These are phyloP conservation scores for Hippocampus zosterae DNA, from an alignment of 2,113 vertebrate species.

Conservation along the genomic window DNA sequence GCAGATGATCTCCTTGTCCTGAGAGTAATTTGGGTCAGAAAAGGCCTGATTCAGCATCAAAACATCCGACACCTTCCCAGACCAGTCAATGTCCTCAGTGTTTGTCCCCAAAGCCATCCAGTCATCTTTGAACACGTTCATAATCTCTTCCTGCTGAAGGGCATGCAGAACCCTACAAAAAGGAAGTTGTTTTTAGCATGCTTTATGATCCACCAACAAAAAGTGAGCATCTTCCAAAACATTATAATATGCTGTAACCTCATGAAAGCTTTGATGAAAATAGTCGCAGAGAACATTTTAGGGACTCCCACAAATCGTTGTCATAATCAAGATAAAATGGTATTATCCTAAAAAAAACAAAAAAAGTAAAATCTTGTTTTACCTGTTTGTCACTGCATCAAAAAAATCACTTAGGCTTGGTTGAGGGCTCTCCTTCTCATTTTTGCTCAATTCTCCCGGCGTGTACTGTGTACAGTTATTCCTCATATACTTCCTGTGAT, in stretches of 20 bases:
- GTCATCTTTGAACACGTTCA: constrained; percentile 81
- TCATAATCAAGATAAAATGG: not conserved
- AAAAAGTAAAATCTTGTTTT: constrained; percentile 13
- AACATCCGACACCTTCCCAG: constrained; percentile 67
- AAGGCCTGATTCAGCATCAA: constrained; percentile 81
- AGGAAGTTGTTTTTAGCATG: not conserved
- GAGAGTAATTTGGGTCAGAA: constrained; percentile 72
- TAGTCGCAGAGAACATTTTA: not conserved
- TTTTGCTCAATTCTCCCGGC: constrained; percentile 71
- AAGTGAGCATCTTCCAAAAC: not conserved
- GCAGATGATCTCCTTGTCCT: constrained; percentile 78
- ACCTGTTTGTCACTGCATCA: constrained; percentile 71
- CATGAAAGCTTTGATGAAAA: not conserved
- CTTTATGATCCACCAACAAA: constrained; percentile 2
- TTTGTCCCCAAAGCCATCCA: constrained; percentile 67
- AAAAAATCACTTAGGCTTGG: constrained; percentile 73
- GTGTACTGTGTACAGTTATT: constrained; percentile 78
- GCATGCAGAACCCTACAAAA: constrained; percentile 76
- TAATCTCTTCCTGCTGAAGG: constrained; percentile 85
- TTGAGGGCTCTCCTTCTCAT: constrained; percentile 70
- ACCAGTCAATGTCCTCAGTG: constrained; percentile 55
- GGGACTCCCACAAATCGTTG: not conserved
- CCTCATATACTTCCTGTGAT: constrained; percentile 74
- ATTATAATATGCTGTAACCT: not conserved
- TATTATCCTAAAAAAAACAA: not conserved